These are phyloP conservation scores for Tethea ocularis DNA, from an alignment of 2,888 invertebrate genomes.

Conservation along the genomic window DNA sequence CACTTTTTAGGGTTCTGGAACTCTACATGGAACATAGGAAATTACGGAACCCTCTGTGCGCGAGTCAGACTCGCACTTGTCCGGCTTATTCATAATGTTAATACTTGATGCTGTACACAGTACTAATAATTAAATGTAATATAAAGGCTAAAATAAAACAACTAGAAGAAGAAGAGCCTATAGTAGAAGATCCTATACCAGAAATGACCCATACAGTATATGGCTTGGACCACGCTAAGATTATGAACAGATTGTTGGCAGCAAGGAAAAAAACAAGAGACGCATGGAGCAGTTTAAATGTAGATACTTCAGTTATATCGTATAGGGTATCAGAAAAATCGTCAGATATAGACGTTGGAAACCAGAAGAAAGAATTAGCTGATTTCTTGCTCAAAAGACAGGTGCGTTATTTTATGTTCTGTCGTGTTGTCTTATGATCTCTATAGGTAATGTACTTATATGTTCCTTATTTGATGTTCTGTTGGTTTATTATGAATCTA, in stretches of 20 bases:
- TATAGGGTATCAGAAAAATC: constrained; percentile 46
- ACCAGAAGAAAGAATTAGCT: constrained; percentile 78
- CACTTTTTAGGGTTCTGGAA: too few species aligned
- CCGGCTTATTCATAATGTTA: too few species aligned
- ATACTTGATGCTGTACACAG: too few species aligned
- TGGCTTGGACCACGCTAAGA: constrained; percentile 86
- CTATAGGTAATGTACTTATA: not conserved
- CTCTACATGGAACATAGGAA: too few species aligned
- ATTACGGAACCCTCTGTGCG: too few species aligned
- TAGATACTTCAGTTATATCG: constrained; percentile 54
- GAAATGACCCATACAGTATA: constrained; percentile 89
- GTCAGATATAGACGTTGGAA: constrained; percentile 41
- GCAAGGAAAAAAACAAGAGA: constrained; percentile 80
- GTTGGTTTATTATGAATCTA: too few species aligned
- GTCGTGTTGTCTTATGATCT: not conserved
- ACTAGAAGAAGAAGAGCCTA: constrained; percentile 59
- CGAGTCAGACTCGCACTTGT: too few species aligned
- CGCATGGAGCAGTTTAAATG: constrained; percentile 74
- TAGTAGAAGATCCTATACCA: constrained; percentile 80
- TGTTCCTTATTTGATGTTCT: not conserved
- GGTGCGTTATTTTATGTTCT: constrained; percentile 44
- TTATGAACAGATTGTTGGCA: constrained; percentile 83
- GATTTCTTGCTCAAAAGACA: constrained; percentile 82
- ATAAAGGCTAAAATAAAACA: constrained; percentile 70
- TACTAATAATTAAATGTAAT: not conserved